Conservation (phyloP, 2,888 invertebrate genomes). For the Limnephilus marmoratus region DNA sequence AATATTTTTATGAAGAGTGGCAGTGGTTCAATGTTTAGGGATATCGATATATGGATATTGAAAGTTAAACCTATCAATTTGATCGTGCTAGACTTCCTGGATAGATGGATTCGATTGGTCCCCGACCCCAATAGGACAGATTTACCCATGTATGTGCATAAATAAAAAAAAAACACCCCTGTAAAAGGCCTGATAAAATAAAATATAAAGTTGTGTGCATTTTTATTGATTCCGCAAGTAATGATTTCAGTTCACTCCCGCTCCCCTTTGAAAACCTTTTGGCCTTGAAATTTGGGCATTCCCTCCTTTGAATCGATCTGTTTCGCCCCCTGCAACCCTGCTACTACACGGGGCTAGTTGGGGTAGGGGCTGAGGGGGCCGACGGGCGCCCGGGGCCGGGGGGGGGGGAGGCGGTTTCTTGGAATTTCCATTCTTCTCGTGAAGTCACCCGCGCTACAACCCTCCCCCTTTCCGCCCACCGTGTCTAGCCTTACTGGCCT, state of each 20-base stretch:
- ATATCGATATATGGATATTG: too few species aligned
- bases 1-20: too few species aligned
- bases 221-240: background rate
- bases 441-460: slow-evolving; percentile 27
- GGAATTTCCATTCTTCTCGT: slow-evolving; percentile 38
- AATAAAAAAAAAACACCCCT: too few species aligned
- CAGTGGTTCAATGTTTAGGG: too few species aligned
- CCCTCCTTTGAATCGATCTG: background rate
- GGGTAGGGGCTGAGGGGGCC: background rate
- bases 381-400: too few species aligned
- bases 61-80: too few species aligned
- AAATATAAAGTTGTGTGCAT: background rate
- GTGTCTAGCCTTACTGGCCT: slow-evolving; percentile 10
- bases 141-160: too few species aligned
- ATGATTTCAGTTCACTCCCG: background rate
- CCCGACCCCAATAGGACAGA: too few species aligned
- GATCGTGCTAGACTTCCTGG: too few species aligned
- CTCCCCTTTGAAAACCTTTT: background rate
- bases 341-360: background rate
- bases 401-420: background rate
- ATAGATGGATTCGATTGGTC: too few species aligned
- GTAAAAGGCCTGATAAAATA: too few species aligned
- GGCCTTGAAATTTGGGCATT: background rate
- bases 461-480: background rate
- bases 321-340: background rate